phyloP scores from a whole-genome alignment of 1,140 invertebrate genomes.

The Holotrichia oblita region DNA sequence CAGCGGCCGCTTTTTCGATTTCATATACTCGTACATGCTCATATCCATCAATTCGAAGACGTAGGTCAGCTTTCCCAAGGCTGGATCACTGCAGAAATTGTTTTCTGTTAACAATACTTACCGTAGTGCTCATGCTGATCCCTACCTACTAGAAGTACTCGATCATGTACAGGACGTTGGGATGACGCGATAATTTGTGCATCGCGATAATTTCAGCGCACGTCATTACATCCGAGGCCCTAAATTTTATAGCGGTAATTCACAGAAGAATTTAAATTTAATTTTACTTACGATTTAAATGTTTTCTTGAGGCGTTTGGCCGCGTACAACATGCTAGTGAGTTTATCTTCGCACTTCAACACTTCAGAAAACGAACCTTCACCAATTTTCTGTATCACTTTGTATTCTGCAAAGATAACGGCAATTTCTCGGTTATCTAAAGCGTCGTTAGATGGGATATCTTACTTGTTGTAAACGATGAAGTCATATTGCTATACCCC shows the following conservation, averaged over 20 bases:
- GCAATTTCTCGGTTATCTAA: no score
- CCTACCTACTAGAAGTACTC: slow-evolving; percentile 71
- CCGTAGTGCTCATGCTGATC: slow-evolving; percentile 1
- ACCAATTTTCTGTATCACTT: slow-evolving; percentile 70
- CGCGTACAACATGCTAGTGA: slow-evolving; percentile 66
- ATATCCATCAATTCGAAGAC: slow-evolving; percentile 77
- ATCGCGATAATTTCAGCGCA: slow-evolving; percentile 71
- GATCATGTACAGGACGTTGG: slow-evolving; percentile 70
- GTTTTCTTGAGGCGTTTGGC: slow-evolving; percentile 73
- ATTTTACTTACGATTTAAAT: slow-evolving; percentile 60
- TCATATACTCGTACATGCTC: slow-evolving; percentile 74
- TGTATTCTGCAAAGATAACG: slow-evolving; percentile 62
- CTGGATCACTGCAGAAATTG: slow-evolving; percentile 62
- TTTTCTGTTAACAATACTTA: slow-evolving; percentile 44
- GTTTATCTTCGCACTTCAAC: slow-evolving; percentile 70
- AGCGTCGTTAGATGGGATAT: neutral
- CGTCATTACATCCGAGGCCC: slow-evolving; percentile 60
- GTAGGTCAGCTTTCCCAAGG: slow-evolving; percentile 67
- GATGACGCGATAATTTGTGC: slow-evolving; percentile 67
- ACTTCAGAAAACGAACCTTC: slow-evolving; percentile 77
- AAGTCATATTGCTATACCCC: slow-evolving; percentile 20
- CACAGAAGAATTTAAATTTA: no score
- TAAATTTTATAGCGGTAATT: no score
- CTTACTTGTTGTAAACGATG: slow-evolving; percentile 6
- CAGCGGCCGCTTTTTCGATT: slow-evolving; percentile 59